A percentile compares a stretch with the other conserved stretches of the same genome.
Evolutionary conservation across 2,113 vertebrate species (phyloP).

Genomic region (Pygathrix nemaeus): DNA sequence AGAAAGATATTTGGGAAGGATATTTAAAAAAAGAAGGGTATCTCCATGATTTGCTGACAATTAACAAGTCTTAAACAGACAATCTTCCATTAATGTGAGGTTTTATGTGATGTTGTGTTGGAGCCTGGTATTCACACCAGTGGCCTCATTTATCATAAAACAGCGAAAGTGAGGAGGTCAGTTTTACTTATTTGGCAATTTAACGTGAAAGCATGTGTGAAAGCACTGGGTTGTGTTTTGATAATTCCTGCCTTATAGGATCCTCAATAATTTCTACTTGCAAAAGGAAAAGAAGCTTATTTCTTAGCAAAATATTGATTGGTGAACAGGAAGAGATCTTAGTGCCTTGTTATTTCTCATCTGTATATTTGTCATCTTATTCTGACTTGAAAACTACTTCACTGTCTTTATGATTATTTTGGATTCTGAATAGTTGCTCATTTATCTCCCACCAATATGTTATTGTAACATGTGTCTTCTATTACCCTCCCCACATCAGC

Average conservation of each 20-base stretch:
- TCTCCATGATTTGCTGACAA: not conserved
- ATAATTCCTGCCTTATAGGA: accelerated
- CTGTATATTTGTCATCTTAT: not conserved
- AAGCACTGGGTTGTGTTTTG: not conserved
- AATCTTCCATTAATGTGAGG: not conserved
- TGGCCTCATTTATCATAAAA: not conserved
- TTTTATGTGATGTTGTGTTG: not conserved
- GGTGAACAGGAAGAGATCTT: not conserved
- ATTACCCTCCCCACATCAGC: accelerated
- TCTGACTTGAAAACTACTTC: slow-evolving; percentile 2
- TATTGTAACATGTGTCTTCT: not conserved
- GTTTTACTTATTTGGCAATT: not conserved
- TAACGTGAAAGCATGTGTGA: not conserved
- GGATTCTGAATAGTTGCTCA: not conserved
- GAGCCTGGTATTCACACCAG: not conserved
- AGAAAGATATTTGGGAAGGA: not conserved
- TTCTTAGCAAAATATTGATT: not conserved
- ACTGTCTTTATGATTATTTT: not conserved
- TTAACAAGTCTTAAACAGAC: not conserved
- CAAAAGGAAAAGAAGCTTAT: slow-evolving; percentile 9
- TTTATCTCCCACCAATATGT: not conserved
- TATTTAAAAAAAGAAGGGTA: too few species aligned
- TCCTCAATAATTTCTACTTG: not conserved
- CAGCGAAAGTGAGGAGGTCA: not conserved
- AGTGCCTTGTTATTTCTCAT: slow-evolving; percentile 41